These are phyloP conservation scores for Hystrix brachyura DNA, from an alignment of 2,113 vertebrate species.

Conservation along the genomic window DNA sequence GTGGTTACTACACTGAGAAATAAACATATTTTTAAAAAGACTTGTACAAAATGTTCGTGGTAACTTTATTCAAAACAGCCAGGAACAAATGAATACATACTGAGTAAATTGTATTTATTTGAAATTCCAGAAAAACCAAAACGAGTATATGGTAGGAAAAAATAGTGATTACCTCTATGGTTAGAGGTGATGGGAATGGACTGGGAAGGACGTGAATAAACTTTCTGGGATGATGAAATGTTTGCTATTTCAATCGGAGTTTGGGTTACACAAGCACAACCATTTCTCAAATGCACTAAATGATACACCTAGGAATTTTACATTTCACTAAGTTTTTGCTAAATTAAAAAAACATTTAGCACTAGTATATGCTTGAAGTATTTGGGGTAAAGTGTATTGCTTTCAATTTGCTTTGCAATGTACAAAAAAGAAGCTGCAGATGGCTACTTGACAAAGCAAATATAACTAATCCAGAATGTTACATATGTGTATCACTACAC, in stretches of 20 bases:
- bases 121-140: conserved; percentile 6
- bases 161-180: not conserved
- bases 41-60: not conserved
- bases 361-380: not conserved
- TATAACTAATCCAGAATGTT: not conserved
- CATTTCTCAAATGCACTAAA: conserved; percentile 18
- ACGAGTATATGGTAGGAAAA: not conserved
- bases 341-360: not conserved
- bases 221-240: not conserved
- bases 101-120: not conserved
- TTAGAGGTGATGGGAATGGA: not conserved
- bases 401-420: conserved; percentile 20
- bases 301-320: not conserved
- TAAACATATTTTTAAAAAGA: not conserved
- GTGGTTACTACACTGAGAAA: not conserved
- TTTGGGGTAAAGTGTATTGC: not conserved
- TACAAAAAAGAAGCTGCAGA: not conserved
- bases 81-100: not conserved
- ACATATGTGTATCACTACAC: not conserved
- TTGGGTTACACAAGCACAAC: not conserved
- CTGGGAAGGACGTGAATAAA: not conserved
- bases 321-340: not conserved
- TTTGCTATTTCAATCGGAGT: not conserved
- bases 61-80: not conserved
- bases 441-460: not conserved